Evolutionary conservation across 2,888 invertebrate species (phyloP), one percentile per base, ranked within the genome.

Genomic region (Ophion costatus): DNA sequence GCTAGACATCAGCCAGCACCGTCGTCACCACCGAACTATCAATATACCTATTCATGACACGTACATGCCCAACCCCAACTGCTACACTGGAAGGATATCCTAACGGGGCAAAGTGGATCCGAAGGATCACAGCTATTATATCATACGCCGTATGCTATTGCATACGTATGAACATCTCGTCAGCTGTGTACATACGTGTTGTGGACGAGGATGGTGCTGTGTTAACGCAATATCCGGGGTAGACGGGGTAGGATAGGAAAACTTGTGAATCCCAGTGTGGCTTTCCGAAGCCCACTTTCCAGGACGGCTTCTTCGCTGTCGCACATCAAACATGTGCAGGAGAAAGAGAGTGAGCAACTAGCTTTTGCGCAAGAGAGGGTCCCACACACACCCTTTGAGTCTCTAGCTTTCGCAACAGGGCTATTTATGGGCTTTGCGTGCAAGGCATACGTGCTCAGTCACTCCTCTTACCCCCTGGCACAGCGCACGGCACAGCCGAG

Each of bases 361-460:
- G 80, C 80, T 85, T 77, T 66, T 64, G 80, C 66, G 11, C 63
- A 22, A 22, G 61, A 75, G 67, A 80, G 56, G 61, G 22, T 71
- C 79, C 33, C 33, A 74, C 83, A 84, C 74, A 73, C 78, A 80
- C 17, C 81, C 24, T 51, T 51, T 59, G 78, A 88, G 76, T 85
- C 83, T 83, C 80, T 81, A 71, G 79, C 79, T 83, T 84, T 84
- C 69, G 85, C 84, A 88, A 88, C 89, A 87, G 87, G 86, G 89
- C 91, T 92, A 92, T 92, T 92, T 92, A 92, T 91, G 89, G 91
- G 86, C 75, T 75, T 85, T 89, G 90, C 92, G 92, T 92, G 92
- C 89, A 77, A 71, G 77, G 92, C 90, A 92, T 92, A 91, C 88
- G 88, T 89, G 90, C 86, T 88, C 80, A 83, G 85, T 85, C 85